A percentile compares a stretch with the other conserved stretches of the same genome.
Conservation (phyloP, 2,888 invertebrate genomes). For the Drosophila monieri region DNA sequence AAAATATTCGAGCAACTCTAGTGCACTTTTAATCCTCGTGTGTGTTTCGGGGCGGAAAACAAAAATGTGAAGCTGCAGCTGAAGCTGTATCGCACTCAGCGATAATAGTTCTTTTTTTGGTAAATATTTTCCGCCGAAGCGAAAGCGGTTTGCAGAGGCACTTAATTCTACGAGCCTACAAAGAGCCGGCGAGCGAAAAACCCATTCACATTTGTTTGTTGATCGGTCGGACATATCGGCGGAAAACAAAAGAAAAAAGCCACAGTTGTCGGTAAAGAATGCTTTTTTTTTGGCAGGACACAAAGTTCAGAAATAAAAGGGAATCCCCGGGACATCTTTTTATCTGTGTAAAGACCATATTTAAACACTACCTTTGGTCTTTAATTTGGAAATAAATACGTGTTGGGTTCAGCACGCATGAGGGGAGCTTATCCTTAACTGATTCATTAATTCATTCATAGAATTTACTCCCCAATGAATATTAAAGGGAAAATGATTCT, state of each 20-base stretch:
- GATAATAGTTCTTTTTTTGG: slow-evolving; percentile 16
- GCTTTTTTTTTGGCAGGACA: too few species aligned
- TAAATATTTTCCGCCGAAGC: slow-evolving; percentile 41
- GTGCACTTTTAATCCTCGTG: slow-evolving; percentile 31
- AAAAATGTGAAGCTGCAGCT: neutral
- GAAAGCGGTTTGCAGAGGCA: slow-evolving; percentile 10
- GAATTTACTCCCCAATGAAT: neutral
- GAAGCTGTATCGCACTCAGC: neutral
- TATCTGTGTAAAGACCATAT: too few species aligned
- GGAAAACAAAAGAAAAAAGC: slow-evolving; percentile 24
- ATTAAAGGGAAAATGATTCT: neutral
- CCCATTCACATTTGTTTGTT: slow-evolving; percentile 31
- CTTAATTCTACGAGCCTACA: slow-evolving; percentile 16
- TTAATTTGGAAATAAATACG: neutral
- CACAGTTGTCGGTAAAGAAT: slow-evolving; percentile 30
- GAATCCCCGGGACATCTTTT: neutral
- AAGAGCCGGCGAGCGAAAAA: slow-evolving; percentile 3
- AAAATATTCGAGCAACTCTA: slow-evolving; percentile 23
- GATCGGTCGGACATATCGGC: slow-evolving; percentile 36
- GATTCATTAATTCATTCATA: neutral
- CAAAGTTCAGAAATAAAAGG: neutral
- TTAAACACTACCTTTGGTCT: too few species aligned
- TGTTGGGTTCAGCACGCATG: neutral
- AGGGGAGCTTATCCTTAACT: neutral
- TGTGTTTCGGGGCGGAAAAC: slow-evolving; percentile 5